Percentiles rank a stretch among this genome's conserved stretches.
Evolutionary conservation across 2,113 vertebrate genomes (phyloP).

Genomic region (Tiliqua scincoides): DNA sequence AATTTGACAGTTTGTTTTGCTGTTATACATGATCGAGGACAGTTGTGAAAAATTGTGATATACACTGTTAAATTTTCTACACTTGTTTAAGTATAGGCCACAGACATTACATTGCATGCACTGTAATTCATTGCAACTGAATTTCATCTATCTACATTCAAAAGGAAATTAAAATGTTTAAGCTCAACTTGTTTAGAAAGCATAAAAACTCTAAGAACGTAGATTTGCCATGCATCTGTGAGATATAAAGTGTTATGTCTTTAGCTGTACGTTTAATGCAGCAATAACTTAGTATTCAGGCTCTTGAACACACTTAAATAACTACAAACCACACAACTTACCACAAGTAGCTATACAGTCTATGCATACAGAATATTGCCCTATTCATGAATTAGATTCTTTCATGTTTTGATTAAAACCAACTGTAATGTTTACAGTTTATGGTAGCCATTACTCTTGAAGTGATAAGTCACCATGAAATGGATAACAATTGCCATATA

Average conservation of each 20-base stretch:
- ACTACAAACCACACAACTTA: neutral
- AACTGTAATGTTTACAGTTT: conserved; percentile 18
- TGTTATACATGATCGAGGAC: no score
- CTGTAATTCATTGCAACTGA: no score
- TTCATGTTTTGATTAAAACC: conserved; percentile 1
- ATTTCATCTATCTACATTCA: neutral
- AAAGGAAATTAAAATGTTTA: neutral
- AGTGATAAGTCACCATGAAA: neutral
- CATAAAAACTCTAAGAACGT: neutral
- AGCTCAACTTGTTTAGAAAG: neutral
- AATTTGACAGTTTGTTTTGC: no score
- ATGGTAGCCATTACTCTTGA: neutral
- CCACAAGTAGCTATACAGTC: neutral
- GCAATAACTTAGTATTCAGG: neutral
- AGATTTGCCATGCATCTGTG: neutral
- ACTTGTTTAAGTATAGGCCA: no score
- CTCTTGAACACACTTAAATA: neutral
- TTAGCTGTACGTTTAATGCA: neutral
- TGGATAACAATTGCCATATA: conserved; percentile 18
- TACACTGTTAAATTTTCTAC: no score
- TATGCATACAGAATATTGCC: neutral
- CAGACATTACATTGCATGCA: no score
- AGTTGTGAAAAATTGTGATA: no score
- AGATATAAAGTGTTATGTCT: neutral
- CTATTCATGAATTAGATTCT: neutral